Base-by-base conservation (phyloP, 1,140 invertebrate species). In the Diabrotica virgifera region DNA sequence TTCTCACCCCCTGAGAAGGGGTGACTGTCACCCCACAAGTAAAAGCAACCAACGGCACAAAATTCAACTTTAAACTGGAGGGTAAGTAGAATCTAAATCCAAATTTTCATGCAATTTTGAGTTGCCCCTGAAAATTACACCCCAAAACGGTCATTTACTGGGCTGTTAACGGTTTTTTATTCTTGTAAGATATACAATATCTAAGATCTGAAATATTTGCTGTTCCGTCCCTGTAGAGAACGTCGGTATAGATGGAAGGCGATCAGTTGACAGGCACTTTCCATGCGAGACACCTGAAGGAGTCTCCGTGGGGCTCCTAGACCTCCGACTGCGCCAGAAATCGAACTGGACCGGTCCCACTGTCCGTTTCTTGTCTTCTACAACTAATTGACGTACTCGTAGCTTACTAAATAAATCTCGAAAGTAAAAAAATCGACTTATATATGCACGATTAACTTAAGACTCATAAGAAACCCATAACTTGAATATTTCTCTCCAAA, bases 261-360 rank as follows among this genome's bases (percentile, higher is more conserved):
- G 63, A 56, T 60, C 62, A 63, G 70, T 70, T 72, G 70, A 72
- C 70, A 72, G 70, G 66, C 67, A 68, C 69, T 70, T 72, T 72
- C 59, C 40, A 46, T 46, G 40, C 58, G 58, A 59, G 58, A 59
- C 40, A 59, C 58, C 58, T 59, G 66, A 63, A 65, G 66, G 55
- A 59, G 59, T 36, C 64, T 52, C 70, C 58, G 58, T 61, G 65
- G 70, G 70, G 65, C 64, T 66, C 59, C 59, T 56, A 50, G 70
- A 62, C 59, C 67, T 70, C 77, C 72, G 62, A 71, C 72, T 73
- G 71, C n/a, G 72, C 60, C 66, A 64, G 73, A 76, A 78, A 77
- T 76, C 70, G 70, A 72, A 70, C 69, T 72, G 70, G 70, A 68
- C 67, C 66, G 64, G 67, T 70, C 61, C n/a, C 69, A 68, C 70